Conservation (phyloP, 2,888 invertebrate species). For the Ochropleura leucogaster region DNA sequence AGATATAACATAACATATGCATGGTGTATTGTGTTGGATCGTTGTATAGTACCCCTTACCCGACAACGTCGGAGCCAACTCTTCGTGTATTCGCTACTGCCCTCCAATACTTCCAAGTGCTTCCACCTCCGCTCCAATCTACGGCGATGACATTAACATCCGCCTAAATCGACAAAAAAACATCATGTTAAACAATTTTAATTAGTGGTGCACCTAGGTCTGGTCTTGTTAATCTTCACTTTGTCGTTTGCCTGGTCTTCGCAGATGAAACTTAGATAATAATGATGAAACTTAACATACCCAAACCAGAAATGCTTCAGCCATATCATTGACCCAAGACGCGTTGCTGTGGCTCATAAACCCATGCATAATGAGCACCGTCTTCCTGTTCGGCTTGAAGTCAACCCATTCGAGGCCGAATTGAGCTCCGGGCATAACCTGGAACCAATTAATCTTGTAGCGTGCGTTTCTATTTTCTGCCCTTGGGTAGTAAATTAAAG, state of each 20-base stretch:
- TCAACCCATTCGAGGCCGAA: constrained; percentile 91
- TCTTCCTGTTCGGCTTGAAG: constrained; percentile 88
- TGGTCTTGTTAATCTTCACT: too few species aligned
- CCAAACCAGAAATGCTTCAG: constrained; percentile 89
- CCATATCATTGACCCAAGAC: constrained; percentile 91
- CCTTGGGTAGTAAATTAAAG: neutral
- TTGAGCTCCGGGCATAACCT: constrained; percentile 85
- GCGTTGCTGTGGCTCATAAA: constrained; percentile 91
- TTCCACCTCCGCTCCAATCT: constrained; percentile 92
- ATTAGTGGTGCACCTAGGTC: too few species aligned
- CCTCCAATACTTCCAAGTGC: constrained; percentile 91
- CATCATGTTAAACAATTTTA: too few species aligned
- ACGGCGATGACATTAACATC: constrained; percentile 92
- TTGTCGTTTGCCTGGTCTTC: too few species aligned
- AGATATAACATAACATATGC: neutral
- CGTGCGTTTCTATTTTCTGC: neutral
- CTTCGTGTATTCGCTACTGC: constrained; percentile 91
- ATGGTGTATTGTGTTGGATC: neutral
- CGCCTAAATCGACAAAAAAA: constrained; percentile 75
- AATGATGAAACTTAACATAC: constrained; percentile 76
- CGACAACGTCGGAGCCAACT: constrained; percentile 89
- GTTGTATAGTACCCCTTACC: constrained; percentile 74
- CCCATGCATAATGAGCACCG: constrained; percentile 92
- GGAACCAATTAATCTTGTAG: constrained; percentile 38
- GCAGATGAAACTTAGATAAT: neutral